These are phyloP conservation scores for Platynereis dumerilii DNA, from an alignment of 2,888 invertebrate species.

Conservation along the genomic window DNA sequence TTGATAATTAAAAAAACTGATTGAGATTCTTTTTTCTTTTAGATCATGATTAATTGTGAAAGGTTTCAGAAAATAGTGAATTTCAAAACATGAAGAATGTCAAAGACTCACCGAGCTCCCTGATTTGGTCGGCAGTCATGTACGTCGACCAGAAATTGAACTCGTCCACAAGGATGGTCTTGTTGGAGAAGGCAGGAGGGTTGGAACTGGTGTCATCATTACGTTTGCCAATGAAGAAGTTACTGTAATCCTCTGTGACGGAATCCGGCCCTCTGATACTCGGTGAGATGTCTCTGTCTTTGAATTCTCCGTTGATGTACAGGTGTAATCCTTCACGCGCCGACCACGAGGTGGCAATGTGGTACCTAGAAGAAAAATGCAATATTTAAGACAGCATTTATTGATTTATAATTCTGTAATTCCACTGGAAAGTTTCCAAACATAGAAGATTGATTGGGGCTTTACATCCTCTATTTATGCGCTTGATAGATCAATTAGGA, in stretches of 20 bases:
- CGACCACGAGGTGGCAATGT: slow-evolving; percentile 55
- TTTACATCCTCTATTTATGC: no score
- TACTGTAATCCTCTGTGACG: slow-evolving; percentile 3
- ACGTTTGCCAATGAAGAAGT: slow-evolving; percentile 54
- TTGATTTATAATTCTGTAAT: no score
- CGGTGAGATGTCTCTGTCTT: slow-evolving; percentile 13
- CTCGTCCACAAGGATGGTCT: slow-evolving; percentile 55
- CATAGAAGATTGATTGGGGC: no score
- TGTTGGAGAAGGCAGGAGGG: slow-evolving; percentile 32
- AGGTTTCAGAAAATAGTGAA: no score
- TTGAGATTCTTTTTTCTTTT: no score
- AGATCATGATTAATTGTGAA: no score
- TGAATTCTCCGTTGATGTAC: slow-evolving; percentile 53
- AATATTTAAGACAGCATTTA: no score
- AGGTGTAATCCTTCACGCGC: slow-evolving; percentile 46
- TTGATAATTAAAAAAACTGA: no score
- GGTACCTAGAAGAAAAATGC: slow-evolving; percentile 38
- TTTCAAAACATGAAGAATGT: no score
- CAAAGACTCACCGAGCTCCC: slow-evolving; percentile 53
- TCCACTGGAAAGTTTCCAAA: no score
- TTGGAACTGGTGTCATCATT: slow-evolving; percentile 42
- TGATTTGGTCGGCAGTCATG: slow-evolving; percentile 42
- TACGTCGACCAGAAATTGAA: slow-evolving; percentile 53
- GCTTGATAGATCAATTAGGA: no score
- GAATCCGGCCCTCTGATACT: background rate